These are phyloP conservation scores for Venusia cambrica DNA, from an alignment of 2,888 invertebrate genomes.

Conservation along the genomic window DNA sequence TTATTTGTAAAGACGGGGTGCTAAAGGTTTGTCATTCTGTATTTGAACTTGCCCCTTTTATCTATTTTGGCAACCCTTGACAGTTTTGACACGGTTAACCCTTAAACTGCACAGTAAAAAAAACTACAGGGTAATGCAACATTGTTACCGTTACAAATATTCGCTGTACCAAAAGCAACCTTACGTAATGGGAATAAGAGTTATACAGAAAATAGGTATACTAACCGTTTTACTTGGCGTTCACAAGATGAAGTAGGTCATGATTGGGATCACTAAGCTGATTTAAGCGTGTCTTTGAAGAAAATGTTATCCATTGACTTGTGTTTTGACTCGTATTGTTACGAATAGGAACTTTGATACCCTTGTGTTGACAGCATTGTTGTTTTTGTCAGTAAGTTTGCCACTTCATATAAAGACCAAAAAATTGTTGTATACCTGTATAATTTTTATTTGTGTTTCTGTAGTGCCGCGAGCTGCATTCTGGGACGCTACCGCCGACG, in stretches of 20 bases:
- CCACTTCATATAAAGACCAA: too few species aligned
- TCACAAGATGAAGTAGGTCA: slow-evolving; percentile 48
- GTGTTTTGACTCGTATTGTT: slow-evolving; percentile 46
- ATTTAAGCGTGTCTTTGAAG: slow-evolving; percentile 47
- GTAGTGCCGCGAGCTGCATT: too few species aligned
- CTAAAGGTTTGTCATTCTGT: slow-evolving; percentile 60
- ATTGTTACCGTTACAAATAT: slow-evolving; percentile 18
- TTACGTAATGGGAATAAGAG: slow-evolving; percentile 25
- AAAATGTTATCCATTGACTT: slow-evolving; percentile 42
- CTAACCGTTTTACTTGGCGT: slow-evolving; percentile 30
- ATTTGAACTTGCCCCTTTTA: slow-evolving; percentile 63
- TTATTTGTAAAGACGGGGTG: slow-evolving; percentile 55
- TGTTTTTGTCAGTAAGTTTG: background rate
- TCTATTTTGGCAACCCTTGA: slow-evolving; percentile 43
- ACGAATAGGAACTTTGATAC: slow-evolving; percentile 34
- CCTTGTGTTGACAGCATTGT: slow-evolving; percentile 13
- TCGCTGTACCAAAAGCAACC: slow-evolving; percentile 14
- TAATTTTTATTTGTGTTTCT: too few species aligned
- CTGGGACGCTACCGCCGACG: too few species aligned
- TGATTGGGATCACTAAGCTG: slow-evolving; percentile 49
- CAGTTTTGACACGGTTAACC: slow-evolving; percentile 50
- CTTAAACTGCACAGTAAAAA: slow-evolving; percentile 30
- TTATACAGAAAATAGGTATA: background rate
- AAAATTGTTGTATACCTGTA: too few species aligned
- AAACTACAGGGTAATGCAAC: slow-evolving; percentile 16